phyloP scores from a whole-genome alignment of 2,113 vertebrate genomes.

The Dromiciops gliroides region DNA sequence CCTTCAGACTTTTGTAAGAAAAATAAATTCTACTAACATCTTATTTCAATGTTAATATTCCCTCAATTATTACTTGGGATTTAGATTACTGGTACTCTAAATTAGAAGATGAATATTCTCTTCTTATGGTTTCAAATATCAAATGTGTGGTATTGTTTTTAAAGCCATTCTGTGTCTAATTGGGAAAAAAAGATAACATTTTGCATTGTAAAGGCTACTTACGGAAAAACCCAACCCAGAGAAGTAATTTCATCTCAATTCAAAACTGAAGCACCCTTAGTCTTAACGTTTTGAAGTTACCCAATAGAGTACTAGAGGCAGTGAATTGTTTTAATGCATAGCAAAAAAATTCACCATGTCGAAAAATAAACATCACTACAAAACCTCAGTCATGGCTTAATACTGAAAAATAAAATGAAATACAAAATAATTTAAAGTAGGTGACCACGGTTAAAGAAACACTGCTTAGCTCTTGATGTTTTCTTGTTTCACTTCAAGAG shows the following conservation, averaged over 20 bases:
- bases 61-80: constrained; percentile 14
- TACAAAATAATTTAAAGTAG: no score
- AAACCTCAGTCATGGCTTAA: neutral
- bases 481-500: no score
- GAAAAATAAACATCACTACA: constrained; percentile 4
- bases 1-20: constrained; percentile 33
- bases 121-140: no score
- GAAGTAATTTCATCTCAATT: constrained; percentile 12
- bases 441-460: no score
- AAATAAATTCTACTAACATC: constrained; percentile 9
- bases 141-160: no score
- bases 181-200: neutral
- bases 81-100: constrained; percentile 3
- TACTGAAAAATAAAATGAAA: no score
- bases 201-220: constrained; percentile 51
- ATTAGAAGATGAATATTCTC: neutral
- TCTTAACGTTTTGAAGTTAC: constrained; percentile 51
- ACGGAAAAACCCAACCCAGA: constrained; percentile 1
- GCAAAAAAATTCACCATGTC: constrained; percentile 49
- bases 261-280: constrained; percentile 48
- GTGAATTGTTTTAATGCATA: constrained; percentile 18
- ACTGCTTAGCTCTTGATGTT: no score
- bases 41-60: constrained; percentile 32
- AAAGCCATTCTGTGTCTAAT: neutral
- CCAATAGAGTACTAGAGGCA: constrained; percentile 16